Evolutionary conservation across 1,140 invertebrate genomes (phyloP).

Genomic region (Diorhabda carinulata): DNA sequence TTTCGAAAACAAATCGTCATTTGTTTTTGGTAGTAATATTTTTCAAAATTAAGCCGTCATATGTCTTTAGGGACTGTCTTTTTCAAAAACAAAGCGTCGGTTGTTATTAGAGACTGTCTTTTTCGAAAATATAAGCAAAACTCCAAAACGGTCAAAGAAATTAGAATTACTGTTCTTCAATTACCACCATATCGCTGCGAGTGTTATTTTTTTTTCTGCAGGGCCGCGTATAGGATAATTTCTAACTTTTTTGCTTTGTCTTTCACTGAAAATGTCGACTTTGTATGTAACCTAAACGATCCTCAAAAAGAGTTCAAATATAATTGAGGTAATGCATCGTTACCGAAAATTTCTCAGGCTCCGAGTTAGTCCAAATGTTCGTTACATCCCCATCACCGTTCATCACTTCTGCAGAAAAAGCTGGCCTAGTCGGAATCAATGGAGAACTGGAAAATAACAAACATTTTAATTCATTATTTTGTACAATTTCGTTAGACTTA

Average conservation of each 20-base stretch:
- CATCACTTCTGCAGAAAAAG: slow-evolving; percentile 59
- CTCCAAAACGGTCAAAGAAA: background rate
- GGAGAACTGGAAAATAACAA: slow-evolving; percentile 68
- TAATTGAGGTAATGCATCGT: slow-evolving; percentile 4
- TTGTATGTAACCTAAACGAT: background rate
- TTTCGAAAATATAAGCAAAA: background rate
- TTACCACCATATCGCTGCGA: too few relatives aligned
- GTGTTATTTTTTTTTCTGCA: too few relatives aligned
- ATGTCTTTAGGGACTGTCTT: too few relatives aligned
- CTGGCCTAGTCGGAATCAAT: slow-evolving; percentile 68
- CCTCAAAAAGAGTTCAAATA: background rate
- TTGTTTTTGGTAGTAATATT: too few relatives aligned
- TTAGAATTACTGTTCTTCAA: too few relatives aligned
- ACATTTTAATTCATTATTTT: slow-evolving; percentile 7
- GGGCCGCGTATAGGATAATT: background rate
- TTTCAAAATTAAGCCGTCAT: too few relatives aligned
- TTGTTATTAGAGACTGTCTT: background rate
- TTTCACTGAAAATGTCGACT: background rate
- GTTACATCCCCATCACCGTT: slow-evolving; percentile 40
- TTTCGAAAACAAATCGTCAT: too few relatives aligned
- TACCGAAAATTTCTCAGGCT: slow-evolving; percentile 19
- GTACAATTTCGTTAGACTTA: slow-evolving; percentile 52
- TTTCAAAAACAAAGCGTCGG: too few relatives aligned
- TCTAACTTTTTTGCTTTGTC: slow-evolving; percentile 3
- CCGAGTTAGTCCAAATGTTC: slow-evolving; percentile 73